Conservation (phyloP, 2,113 vertebrate species). For the Gallinago jamesoni region DNA sequence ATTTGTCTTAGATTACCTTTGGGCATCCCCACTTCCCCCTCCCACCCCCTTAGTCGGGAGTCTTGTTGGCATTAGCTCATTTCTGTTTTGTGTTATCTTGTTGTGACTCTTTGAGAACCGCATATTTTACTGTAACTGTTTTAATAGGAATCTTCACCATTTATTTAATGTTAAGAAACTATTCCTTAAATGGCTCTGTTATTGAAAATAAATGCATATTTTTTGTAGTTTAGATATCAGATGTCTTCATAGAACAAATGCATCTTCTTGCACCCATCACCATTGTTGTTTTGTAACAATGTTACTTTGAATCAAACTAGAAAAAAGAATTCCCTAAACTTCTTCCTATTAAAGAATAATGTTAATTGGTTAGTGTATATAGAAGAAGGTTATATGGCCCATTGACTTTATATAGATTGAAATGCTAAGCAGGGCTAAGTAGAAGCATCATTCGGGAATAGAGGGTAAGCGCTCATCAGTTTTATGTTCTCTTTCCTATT, state of each 20-base stretch:
- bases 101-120: background rate
- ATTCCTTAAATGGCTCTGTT: background rate
- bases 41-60: background rate
- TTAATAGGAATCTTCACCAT: background rate
- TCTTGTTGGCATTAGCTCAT: background rate
- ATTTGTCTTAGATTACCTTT: background rate
- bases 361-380: conserved; percentile 69
- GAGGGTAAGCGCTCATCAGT: conserved; percentile 63
- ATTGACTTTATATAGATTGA: conserved; percentile 77
- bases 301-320: conserved; percentile 41
- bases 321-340: conserved; percentile 58
- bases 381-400: conserved; percentile 71
- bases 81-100: background rate
- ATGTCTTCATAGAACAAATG: background rate
- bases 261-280: background rate
- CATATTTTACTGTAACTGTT: background rate
- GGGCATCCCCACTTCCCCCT: background rate
- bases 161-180: background rate
- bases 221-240: background rate
- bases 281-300: conserved; percentile 26
- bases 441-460: conserved; percentile 69
- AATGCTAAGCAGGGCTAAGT: conserved; percentile 74
- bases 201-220: background rate
- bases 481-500: conserved; percentile 72
- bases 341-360: conserved; percentile 72